Evolutionary conservation across 2,113 vertebrate species (phyloP).

Genomic region (Ptychochromis oligacanthus): DNA sequence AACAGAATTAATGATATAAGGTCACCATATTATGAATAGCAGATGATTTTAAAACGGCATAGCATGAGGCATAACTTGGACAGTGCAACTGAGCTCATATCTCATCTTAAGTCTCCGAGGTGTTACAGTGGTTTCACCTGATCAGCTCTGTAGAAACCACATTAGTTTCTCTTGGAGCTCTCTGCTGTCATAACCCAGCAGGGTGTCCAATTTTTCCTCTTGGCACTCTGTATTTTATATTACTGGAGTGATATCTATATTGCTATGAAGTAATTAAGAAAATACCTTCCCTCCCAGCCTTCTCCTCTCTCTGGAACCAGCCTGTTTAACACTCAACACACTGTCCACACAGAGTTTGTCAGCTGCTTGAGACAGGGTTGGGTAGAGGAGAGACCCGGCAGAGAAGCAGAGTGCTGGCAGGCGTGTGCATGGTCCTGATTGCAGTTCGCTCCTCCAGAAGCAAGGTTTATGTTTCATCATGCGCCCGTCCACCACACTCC

Average conservation of each 20-base stretch:
- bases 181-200: constrained; percentile 57
- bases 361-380: constrained; percentile 31
- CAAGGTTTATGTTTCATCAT: constrained; percentile 73
- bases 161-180: constrained; percentile 56
- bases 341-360: constrained; percentile 17
- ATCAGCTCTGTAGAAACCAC: constrained; percentile 56
- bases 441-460: constrained; percentile 67
- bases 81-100: constrained; percentile 37
- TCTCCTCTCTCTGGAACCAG: neutral
- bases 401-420: constrained; percentile 53
- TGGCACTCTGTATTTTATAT: constrained; percentile 38
- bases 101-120: constrained; percentile 62
- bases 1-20: constrained; percentile 56
- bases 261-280: constrained; percentile 66
- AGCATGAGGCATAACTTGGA: constrained; percentile 49
- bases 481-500: constrained; percentile 65
- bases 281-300: constrained; percentile 36
- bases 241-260: constrained; percentile 48
- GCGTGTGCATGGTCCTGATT: constrained; percentile 53
- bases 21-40: constrained; percentile 62
- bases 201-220: constrained; percentile 41
- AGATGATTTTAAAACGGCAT: constrained; percentile 53
- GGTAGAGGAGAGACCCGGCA: neutral
- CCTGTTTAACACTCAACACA: constrained; percentile 50
- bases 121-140: constrained; percentile 64